Percentiles rank a stretch among this genome's conserved stretches.
Conservation (phyloP, 2,888 invertebrate species). For the Bimastos eiseni region DNA sequence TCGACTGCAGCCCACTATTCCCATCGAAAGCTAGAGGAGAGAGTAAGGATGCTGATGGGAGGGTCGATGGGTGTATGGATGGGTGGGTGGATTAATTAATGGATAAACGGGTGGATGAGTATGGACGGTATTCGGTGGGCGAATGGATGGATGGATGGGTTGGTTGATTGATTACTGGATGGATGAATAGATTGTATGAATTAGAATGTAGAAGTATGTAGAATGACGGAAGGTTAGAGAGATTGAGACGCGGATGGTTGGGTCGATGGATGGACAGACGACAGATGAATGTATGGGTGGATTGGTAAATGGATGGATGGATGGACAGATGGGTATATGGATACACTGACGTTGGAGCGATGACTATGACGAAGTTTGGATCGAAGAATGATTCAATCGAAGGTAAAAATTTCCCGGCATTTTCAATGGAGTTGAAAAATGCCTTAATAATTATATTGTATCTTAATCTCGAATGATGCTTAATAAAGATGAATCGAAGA, state of each 20-base stretch:
- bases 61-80: neutral
- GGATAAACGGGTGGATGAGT: too few species aligned
- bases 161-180: neutral
- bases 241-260: neutral
- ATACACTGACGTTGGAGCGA: too few species aligned
- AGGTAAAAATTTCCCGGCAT: too few species aligned
- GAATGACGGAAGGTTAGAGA: neutral
- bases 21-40: conserved; percentile 36
- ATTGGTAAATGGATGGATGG: neutral
- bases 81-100: neutral
- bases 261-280: neutral
- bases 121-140: neutral
- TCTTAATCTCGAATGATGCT: neutral
- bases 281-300: neutral
- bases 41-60: conserved; percentile 29
- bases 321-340: neutral
- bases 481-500: neutral
- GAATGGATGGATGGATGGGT: neutral
- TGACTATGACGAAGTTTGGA: too few species aligned
- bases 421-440: neutral
- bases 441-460: neutral
- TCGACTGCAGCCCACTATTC: conserved; percentile 31
- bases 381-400: too few species aligned
- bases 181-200: neutral
- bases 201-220: too few species aligned